Evolutionary conservation across 2,797 vertebrate genomes (phyloP).

Genomic region (Bradypodion ventrale): DNA sequence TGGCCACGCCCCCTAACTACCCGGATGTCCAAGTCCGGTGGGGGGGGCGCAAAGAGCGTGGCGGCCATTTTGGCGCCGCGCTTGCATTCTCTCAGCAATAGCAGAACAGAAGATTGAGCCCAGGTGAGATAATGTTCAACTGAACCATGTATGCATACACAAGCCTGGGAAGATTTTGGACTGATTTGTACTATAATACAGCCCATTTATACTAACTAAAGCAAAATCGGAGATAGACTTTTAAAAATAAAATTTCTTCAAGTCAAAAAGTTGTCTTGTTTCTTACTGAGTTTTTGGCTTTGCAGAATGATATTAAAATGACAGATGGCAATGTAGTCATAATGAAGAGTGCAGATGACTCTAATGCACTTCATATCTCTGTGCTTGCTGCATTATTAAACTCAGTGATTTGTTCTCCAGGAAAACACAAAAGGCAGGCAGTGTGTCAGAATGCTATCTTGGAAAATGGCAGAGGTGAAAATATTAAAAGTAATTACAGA

Average conservation of each 20-base stretch:
- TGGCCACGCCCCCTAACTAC: too few species aligned
- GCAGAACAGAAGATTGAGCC: not conserved
- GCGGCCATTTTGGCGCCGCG: too few species aligned
- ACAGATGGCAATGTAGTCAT: constrained; percentile 61
- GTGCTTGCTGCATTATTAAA: constrained; percentile 56
- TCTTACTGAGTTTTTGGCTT: constrained; percentile 43
- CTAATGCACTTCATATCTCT: constrained; percentile 54
- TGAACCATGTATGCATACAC: not conserved
- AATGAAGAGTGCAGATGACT: constrained; percentile 65
- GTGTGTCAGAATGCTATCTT: constrained; percentile 46
- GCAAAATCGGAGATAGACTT: constrained; percentile 50
- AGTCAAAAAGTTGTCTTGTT: constrained; percentile 33
- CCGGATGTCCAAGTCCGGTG: too few species aligned
- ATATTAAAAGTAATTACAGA: constrained; percentile 33
- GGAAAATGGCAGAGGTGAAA: constrained; percentile 45
- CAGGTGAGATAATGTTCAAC: not conserved
- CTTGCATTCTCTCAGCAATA: not conserved
- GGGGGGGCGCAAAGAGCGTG: too few species aligned
- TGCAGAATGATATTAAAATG: constrained; percentile 35
- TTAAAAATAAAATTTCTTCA: constrained; percentile 64
- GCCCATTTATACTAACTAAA: constrained; percentile 51
- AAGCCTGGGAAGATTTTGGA: constrained; percentile 3
- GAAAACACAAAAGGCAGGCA: constrained; percentile 48
- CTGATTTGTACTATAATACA: constrained; percentile 26
- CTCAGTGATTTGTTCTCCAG: constrained; percentile 52